Percentiles rank a stretch among this genome's conserved stretches.
phyloP scores from a whole-genome alignment of 2,888 invertebrate species.

The Panorpa germanica region DNA sequence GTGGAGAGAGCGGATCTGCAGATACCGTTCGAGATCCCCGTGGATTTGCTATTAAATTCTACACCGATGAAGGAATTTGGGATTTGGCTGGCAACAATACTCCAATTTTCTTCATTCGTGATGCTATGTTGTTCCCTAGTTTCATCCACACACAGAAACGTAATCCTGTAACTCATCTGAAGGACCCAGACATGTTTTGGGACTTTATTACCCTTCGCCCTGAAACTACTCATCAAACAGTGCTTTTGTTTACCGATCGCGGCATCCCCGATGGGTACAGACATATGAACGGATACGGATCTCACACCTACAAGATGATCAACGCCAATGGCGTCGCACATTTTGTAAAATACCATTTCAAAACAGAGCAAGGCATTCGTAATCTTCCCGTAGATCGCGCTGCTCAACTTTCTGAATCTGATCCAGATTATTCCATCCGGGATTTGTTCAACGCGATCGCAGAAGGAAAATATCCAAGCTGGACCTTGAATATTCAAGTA shows the following conservation, averaged over 20 bases:
- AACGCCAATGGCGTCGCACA: conserved; percentile 23
- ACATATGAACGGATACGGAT: conserved; percentile 33
- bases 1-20: conserved; percentile 41
- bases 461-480: conserved; percentile 22
- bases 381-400: conserved; percentile 21
- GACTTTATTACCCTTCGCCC: conserved; percentile 29
- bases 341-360: conserved; percentile 22
- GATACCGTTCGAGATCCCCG: conserved; percentile 29
- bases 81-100: conserved; percentile 33
- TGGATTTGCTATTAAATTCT: conserved; percentile 31
- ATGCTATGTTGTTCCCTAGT: conserved; percentile 30
- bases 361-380: conserved; percentile 26
- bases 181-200: conserved; percentile 23
- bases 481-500: conserved; percentile 26
- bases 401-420: conserved; percentile 14
- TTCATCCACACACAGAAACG: conserved; percentile 32
- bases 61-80: conserved; percentile 25
- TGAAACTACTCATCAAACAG: conserved; percentile 25
- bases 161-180: conserved; percentile 30
- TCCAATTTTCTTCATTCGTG: conserved; percentile 34
- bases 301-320: conserved; percentile 26
- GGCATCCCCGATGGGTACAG: conserved; percentile 32
- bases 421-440: conserved; percentile 22
- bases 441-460: conserved; percentile 24
- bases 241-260: conserved; percentile 28